Evolutionary conservation across 2,113 vertebrate genomes (phyloP).

Genomic region (Odontesthes bonariensis): DNA sequence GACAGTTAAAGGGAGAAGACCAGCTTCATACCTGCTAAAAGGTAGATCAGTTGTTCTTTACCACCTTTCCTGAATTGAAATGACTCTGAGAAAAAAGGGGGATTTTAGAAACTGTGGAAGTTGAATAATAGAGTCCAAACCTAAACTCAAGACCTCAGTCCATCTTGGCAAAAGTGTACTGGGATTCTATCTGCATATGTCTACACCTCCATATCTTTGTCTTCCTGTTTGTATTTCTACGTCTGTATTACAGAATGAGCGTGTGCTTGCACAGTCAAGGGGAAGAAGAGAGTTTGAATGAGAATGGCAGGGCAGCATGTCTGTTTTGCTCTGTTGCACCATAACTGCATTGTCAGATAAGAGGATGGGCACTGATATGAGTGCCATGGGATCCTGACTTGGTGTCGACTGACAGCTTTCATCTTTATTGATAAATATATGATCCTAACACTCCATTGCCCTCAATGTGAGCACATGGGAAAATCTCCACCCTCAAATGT

Average conservation of each 20-base stretch:
- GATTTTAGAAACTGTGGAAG: slow-evolving; percentile 22
- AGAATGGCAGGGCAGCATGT: slow-evolving; percentile 31
- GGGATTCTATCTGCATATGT: slow-evolving; percentile 1
- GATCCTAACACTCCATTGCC: slow-evolving; percentile 40
- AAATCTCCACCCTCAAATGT: not conserved
- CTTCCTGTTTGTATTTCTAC: slow-evolving; percentile 27
- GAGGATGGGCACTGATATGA: slow-evolving; percentile 51
- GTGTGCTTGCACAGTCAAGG: slow-evolving; percentile 8
- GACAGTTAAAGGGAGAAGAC: slow-evolving; percentile 30
- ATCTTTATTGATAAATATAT: slow-evolving; percentile 62
- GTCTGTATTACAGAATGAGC: slow-evolving; percentile 27
- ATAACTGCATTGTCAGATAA: slow-evolving; percentile 54
- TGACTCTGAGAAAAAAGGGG: slow-evolving; percentile 18
- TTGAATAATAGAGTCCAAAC: not conserved
- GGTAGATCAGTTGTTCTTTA: not conserved
- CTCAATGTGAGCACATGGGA: slow-evolving; percentile 35
- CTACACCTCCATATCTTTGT: slow-evolving; percentile 23
- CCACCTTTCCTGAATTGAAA: not conserved
- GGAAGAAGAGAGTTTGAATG: slow-evolving; percentile 33
- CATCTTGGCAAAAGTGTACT: not conserved
- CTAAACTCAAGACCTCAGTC: not conserved
- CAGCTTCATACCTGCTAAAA: slow-evolving; percentile 48
- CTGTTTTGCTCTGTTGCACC: slow-evolving; percentile 66
- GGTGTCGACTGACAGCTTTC: slow-evolving; percentile 30
- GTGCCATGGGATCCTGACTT: slow-evolving; percentile 36